These are phyloP conservation scores for Oligia fasciuncula DNA, from an alignment of 2,888 invertebrate species.

Conservation along the genomic window DNA sequence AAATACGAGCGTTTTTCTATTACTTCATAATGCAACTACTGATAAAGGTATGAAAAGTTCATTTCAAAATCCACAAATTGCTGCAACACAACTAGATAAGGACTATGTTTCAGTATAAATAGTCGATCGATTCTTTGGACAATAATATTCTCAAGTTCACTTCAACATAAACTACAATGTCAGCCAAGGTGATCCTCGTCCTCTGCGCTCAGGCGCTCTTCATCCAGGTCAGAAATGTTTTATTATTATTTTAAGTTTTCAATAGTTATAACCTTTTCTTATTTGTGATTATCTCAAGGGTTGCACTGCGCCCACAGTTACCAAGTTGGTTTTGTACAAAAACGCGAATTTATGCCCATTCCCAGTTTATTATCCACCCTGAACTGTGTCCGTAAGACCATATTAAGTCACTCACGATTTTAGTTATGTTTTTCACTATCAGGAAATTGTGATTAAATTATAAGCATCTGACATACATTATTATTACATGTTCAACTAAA, in stretches of 20 bases:
- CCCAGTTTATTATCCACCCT: too few relatives aligned
- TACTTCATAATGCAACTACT: not conserved
- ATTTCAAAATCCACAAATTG: not conserved
- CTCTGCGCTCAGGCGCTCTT: constrained; percentile 34
- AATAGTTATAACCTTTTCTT: too few relatives aligned
- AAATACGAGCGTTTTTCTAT: constrained; percentile 5
- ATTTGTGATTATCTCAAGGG: too few relatives aligned
- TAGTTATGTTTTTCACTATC: not conserved
- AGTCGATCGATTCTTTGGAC: not conserved
- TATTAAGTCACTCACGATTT: too few relatives aligned
- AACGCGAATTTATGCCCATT: too few relatives aligned
- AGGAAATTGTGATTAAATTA: not conserved
- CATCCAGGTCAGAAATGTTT: constrained; percentile 28
- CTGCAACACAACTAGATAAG: constrained; percentile 9
- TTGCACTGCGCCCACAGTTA: too few relatives aligned
- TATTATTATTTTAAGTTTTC: too few relatives aligned
- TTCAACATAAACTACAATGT: too few relatives aligned
- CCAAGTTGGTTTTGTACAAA: too few relatives aligned
- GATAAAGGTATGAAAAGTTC: not conserved
- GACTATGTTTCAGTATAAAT: too few relatives aligned
- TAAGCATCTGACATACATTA: not conserved
- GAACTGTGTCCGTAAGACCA: too few relatives aligned
- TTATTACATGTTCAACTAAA: not conserved
- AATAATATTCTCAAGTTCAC: not conserved
- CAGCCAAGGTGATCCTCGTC: constrained; percentile 32